Evolutionary conservation across 2,113 vertebrate genomes (phyloP).

Genomic region (Colinus virginianus): DNA sequence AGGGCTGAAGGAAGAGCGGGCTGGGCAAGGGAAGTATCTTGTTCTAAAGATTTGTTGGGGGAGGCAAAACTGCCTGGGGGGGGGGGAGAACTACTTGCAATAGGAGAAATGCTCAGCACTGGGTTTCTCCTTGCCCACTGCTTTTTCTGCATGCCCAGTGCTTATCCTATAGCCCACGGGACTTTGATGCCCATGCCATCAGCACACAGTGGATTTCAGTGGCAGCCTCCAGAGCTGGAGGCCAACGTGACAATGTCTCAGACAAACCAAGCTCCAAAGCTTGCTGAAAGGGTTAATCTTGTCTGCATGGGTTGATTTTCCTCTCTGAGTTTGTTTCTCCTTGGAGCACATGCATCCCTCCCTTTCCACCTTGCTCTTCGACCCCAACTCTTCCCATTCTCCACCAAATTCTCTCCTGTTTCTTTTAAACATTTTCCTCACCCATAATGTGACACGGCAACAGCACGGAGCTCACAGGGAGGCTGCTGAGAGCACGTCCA

Average conservation of each 20-base stretch:
- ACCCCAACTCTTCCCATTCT: background rate
- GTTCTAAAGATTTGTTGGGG: background rate
- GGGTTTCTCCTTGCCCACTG: rapidly evolving
- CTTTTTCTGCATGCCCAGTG: background rate
- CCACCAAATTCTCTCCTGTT: background rate
- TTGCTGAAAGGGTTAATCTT: background rate
- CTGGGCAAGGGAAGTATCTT: slow-evolving; percentile 37
- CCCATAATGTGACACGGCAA: rapidly evolving
- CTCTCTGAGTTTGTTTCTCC: background rate
- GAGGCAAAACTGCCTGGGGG: background rate
- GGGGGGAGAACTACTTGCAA: background rate
- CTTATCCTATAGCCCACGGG: background rate
- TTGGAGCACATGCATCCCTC: rapidly evolving
- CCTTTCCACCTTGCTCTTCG: background rate
- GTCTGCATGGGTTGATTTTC: background rate
- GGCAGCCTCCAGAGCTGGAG: background rate
- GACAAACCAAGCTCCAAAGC: background rate
- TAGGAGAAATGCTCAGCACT: background rate
- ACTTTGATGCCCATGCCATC: rapidly evolving
- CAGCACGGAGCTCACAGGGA: rapidly evolving
- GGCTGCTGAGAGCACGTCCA: rapidly evolving
- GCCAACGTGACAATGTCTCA: background rate
- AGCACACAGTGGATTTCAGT: background rate
- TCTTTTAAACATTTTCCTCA: background rate
- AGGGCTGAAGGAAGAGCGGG: slow-evolving; percentile 69